Conservation (phyloP, 2,113 vertebrate species). For the Lasiurus cinereus region DNA sequence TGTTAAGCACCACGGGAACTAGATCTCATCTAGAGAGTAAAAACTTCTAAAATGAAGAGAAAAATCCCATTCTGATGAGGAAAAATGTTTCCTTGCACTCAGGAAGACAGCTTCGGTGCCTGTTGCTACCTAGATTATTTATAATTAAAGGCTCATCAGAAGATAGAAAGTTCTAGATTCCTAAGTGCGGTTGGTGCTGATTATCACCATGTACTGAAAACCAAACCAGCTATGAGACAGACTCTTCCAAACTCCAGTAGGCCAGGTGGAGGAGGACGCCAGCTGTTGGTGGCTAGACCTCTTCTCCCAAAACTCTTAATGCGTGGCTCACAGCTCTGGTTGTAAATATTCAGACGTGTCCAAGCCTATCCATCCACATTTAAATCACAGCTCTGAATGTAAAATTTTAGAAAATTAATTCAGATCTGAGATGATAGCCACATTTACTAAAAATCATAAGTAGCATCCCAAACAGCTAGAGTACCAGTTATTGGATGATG, state of each 20-base stretch:
- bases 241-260: background rate
- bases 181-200: background rate
- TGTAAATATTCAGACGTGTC: background rate
- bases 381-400: background rate
- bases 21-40: background rate
- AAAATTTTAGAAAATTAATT: conserved; percentile 52
- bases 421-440: background rate
- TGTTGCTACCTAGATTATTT: background rate
- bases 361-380: background rate
- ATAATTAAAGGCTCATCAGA: conserved; percentile 48
- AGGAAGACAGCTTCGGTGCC: background rate
- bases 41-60: conserved; percentile 46
- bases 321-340: background rate
- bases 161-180: conserved; percentile 19
- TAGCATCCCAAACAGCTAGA: background rate
- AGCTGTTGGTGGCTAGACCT: background rate
- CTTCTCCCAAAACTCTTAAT: background rate
- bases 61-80: background rate
- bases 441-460: background rate
- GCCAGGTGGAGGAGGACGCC: background rate
- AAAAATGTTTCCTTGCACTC: background rate
- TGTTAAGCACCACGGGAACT: background rate
- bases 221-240: background rate
- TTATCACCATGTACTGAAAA: conserved; percentile 17
- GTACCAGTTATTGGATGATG: background rate